Evolutionary conservation across 1,140 invertebrate species (phyloP), one percentile per base, ranked within the genome.

Genomic region (Atta texana): DNA sequence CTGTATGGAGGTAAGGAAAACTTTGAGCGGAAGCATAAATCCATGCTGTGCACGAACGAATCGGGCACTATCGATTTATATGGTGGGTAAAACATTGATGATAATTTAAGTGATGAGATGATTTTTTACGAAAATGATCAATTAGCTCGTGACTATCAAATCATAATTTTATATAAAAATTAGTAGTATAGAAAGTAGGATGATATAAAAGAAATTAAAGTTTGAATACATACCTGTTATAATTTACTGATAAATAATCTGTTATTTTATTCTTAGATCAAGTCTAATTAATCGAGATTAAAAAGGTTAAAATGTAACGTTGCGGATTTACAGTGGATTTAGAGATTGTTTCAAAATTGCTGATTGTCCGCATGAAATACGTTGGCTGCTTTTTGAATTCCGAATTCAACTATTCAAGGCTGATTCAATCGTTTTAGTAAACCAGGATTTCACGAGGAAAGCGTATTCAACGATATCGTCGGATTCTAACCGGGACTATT

Each of bases 401-500:
- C 24, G 16, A 44, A 61, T 34, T 49, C 24, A 18, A 21, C 12
- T 69, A 81, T 49, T 59, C 51, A 12, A 24, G 16, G 21, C 10
- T 71, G 66, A 59, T 57, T 14, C 14, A 69, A 12, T 63, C 39
- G 31, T 69, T 69, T 69, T 69, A 69, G 66, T 28, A 71, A 71
- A 71, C n/a, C 51, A 55, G 64, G 51, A 81, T 81, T 57, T 57
- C 21, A 31, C 49, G 66, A 59, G 66, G 34, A 51, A 68, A 71
- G 31, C 64, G n/a, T 39, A 69, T 57, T 51, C 31, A 24, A 57
- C 74, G 49, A 80, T 66, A 68, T 71, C 51, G 6, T 16, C 10
- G 66, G 53, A 57, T 72, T 44, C 51, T 53, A 82, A 72, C 18
- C 31, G 49, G n/a, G 28, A 39, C 78, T 72, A 72, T 82, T 82